phyloP scores from a whole-genome alignment of 2,888 invertebrate species.

The Hirtodrosophila duncani region DNA sequence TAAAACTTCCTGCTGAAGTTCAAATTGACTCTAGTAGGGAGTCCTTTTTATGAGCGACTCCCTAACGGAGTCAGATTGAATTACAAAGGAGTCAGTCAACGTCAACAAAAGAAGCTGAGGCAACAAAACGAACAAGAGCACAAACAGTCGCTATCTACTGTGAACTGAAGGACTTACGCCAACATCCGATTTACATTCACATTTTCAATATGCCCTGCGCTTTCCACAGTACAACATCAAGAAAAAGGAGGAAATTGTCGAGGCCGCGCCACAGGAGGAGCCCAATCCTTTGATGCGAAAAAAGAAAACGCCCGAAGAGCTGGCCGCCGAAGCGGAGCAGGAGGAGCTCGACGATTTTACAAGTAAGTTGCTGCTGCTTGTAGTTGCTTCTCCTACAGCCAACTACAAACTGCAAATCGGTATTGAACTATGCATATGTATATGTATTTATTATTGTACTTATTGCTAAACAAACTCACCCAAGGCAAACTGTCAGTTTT shows the following conservation, averaged over 20 bases:
- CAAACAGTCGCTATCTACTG: no score
- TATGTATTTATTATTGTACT: no score
- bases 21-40: conserved; percentile 99
- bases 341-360: conserved; percentile 98
- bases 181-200: conserved; percentile 1
- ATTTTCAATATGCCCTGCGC: not conserved
- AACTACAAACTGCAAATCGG: conserved; percentile 5
- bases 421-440: conserved; percentile 15
- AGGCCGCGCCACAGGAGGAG: conserved; percentile 89
- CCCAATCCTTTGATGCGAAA: conserved; percentile 97
- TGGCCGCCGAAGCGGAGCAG: conserved; percentile 97
- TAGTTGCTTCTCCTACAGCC: conserved; percentile 10
- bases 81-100: conserved; percentile 86
- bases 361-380: conserved; percentile 82
- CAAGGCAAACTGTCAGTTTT: conserved; percentile 9
- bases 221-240: conserved; percentile 96
- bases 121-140: not conserved
- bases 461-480: conserved; percentile 32
- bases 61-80: conserved; percentile 99
- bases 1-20: conserved; percentile 82
- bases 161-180: no score
- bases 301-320: conserved; percentile 98
- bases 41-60: conserved; percentile 95
- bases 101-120: conserved; percentile 6
- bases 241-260: conserved; percentile 96